Base-by-base conservation (phyloP, 1,140 invertebrate species). In the Periplaneta americana region DNA sequence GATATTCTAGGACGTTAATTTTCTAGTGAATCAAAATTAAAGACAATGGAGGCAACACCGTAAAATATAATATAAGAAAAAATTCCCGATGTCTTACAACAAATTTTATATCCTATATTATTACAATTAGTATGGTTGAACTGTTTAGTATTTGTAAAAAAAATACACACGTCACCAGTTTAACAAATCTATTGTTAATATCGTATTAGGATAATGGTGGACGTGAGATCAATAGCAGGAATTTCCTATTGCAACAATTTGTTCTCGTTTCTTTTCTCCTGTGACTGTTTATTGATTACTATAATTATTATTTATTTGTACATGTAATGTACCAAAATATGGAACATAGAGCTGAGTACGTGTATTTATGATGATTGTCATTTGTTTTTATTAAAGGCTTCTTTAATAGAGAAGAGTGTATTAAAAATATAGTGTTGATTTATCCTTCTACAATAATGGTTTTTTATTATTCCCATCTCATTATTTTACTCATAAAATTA, bases 341-440 rank as follows among this genome's bases (percentile, higher is more conserved):
- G 35, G 75, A 34, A 77, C 33, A 22, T 34, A 77, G 35, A 34
- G 33, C 75, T 33, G 75, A 77, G 35, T 77, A 77, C 31, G 75
- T 77, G 75, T 77, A 77, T 77, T 77, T 77, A 77, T 34, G 75
- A 77, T 77, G 75, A 77, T 77, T 77, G 75, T 77, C 75, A 77
- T 34, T 77, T 77, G 75, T 77, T 77, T 77, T 77, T 77, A 77
- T 77, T 77, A 77, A 77, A 77, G 75, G 75, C 75, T 77, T 77
- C 75, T 77, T 77, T 77, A 66, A 77, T 34, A 77, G 33, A 77
- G 33, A 34, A 31, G 75, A 77, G 75, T 66, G 48, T 66, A 66
- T 66, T 2, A 66, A 66, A 66, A 66, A 48, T 13, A 15, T 2
- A 28, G 48, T 28, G 48, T 66, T 66, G 48, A 28, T 66, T 66